A percentile compares a stretch with the other conserved stretches of the same genome.
These are phyloP conservation scores for Ceramica pisi DNA, from an alignment of 2,888 invertebrate genomes.

Conservation along the genomic window DNA sequence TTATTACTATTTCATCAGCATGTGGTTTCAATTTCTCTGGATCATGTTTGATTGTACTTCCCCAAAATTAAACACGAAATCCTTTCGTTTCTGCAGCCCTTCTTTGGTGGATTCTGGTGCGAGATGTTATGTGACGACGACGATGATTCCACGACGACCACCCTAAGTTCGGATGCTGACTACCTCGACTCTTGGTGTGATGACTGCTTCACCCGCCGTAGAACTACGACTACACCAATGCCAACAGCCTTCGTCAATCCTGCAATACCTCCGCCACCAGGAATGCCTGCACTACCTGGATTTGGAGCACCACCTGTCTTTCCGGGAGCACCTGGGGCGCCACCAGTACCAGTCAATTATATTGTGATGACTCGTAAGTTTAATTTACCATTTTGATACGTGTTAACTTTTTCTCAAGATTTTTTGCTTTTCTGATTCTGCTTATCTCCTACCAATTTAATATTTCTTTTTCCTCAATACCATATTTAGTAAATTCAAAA, in stretches of 20 bases:
- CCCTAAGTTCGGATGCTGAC: conserved; percentile 51
- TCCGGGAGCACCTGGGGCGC: conserved; percentile 20
- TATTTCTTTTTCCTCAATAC: no score
- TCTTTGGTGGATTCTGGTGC: conserved; percentile 75
- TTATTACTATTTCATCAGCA: neutral
- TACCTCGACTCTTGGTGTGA: conserved; percentile 43
- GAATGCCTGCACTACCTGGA: neutral
- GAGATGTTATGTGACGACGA: conserved; percentile 77
- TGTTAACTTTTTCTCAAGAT: neutral
- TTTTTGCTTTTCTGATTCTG: neutral
- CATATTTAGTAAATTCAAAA: no score
- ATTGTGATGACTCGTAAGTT: conserved; percentile 41
- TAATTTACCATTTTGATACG: neutral
- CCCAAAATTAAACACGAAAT: neutral
- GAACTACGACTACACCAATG: conserved; percentile 49
- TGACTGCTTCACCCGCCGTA: conserved; percentile 37
- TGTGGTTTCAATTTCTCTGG: neutral
- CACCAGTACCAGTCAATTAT: conserved; percentile 12
- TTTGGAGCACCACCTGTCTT: neutral
- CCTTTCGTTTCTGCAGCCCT: conserved; percentile 72
- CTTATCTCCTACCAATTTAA: neutral
- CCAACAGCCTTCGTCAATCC: conserved; percentile 14
- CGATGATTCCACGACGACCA: conserved; percentile 43
- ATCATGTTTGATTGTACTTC: neutral
- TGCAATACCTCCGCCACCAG: conserved; percentile 2